These are phyloP conservation scores for Thera obeliscata DNA, from an alignment of 2,888 invertebrate genomes.

Conservation along the genomic window DNA sequence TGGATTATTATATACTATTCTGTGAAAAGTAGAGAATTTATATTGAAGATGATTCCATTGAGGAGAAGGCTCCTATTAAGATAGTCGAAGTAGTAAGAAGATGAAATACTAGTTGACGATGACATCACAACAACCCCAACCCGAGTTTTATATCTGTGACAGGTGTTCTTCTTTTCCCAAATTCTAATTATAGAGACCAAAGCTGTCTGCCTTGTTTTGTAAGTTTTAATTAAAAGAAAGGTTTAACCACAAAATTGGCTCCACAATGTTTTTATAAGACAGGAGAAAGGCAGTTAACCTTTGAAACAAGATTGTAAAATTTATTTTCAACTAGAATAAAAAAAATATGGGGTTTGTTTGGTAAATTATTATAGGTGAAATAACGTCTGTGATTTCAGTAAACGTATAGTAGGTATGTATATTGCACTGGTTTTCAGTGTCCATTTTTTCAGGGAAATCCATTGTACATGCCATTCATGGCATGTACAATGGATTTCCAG, in stretches of 20 bases:
- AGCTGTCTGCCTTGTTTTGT: constrained; percentile 14
- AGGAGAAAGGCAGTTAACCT: constrained; percentile 14
- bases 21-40: too few species aligned
- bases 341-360: not conserved
- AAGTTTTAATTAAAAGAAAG: constrained; percentile 26
- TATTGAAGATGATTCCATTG: too few species aligned
- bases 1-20: too few species aligned
- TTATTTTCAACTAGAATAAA: not conserved
- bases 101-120: too few species aligned
- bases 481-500: too few species aligned
- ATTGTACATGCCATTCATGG: too few species aligned
- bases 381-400: not conserved
- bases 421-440: not conserved
- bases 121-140: not conserved
- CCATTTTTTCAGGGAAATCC: too few species aligned
- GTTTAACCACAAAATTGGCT: constrained; percentile 15
- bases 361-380: not conserved
- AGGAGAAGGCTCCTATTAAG: too few species aligned
- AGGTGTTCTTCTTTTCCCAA: constrained; percentile 12
- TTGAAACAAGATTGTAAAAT: constrained; percentile 2
- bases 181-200: constrained; percentile 12
- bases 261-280: constrained; percentile 21
- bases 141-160: constrained; percentile 2
- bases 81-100: too few species aligned
- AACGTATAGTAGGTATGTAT: too few species aligned